Evolutionary conservation across 2,797 vertebrate species (phyloP).

Genomic region (Dallia pectoralis): DNA sequence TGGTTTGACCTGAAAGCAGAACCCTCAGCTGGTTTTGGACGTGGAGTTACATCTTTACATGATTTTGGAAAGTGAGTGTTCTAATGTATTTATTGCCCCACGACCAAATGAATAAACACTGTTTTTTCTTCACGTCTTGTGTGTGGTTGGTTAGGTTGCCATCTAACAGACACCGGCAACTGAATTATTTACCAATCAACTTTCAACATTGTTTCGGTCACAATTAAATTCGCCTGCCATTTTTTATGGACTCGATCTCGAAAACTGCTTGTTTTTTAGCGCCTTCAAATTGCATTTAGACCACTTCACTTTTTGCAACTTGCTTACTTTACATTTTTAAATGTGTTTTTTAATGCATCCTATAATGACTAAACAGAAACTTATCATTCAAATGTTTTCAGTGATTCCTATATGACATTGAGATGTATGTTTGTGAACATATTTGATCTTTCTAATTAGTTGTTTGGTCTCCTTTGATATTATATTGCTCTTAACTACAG

Average conservation of each 20-base stretch:
- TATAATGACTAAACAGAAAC: no score
- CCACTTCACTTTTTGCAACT: no score
- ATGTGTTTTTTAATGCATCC: no score
- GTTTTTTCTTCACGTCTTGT: conserved; percentile 56
- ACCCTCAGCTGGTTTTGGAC: conserved; percentile 33
- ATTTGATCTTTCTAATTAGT: no score
- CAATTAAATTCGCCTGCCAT: not conserved
- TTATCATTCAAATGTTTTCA: no score
- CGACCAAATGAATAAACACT: conserved; percentile 66
- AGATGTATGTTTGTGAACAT: no score
- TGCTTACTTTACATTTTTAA: no score
- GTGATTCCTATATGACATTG: no score
- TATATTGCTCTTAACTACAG: no score
- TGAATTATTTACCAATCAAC: not conserved
- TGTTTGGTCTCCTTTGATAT: no score
- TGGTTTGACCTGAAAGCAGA: conserved; percentile 42
- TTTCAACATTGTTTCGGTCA: not conserved
- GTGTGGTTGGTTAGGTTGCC: conserved; percentile 22
- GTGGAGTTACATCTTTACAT: conserved; percentile 30
- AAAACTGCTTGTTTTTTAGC: not conserved
- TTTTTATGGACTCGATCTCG: not conserved
- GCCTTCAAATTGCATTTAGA: not conserved
- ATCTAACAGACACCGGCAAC: not conserved
- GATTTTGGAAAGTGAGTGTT: conserved; percentile 46
- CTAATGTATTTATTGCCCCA: conserved; percentile 70